Evolutionary conservation across 2,888 invertebrate genomes (phyloP).

Genomic region (Elmis aenea): DNA sequence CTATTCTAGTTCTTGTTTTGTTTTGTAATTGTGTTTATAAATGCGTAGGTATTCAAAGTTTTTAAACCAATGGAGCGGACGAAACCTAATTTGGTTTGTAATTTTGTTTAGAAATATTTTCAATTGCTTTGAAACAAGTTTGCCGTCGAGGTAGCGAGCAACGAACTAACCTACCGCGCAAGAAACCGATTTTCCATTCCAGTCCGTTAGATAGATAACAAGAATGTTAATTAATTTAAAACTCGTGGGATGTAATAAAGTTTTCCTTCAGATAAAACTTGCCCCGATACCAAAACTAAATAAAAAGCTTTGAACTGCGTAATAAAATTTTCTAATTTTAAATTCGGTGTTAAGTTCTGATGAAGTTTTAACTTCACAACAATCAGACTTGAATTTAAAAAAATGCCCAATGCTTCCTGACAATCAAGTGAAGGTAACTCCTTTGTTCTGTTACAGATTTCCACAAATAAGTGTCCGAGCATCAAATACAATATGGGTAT

Average conservation of each 20-base stretch:
- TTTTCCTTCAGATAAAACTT: constrained; percentile 27
- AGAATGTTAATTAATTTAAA: constrained; percentile 45
- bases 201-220: constrained; percentile 39
- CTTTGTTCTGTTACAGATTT: too few relatives aligned
- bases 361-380: too few relatives aligned
- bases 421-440: too few relatives aligned
- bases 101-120: constrained; percentile 31
- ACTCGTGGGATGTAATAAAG: constrained; percentile 37
- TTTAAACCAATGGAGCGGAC: constrained; percentile 22
- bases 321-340: not conserved
- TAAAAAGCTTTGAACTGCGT: not conserved
- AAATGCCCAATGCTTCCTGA: too few relatives aligned
- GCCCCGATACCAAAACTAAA: not conserved
- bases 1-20: too few relatives aligned
- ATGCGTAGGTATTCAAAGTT: too few relatives aligned
- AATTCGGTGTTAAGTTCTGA: too few relatives aligned
- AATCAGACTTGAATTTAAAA: too few relatives aligned
- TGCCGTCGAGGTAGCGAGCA: constrained; percentile 22
- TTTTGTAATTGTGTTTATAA: too few relatives aligned
- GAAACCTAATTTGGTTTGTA: constrained; percentile 26
- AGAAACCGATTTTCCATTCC: constrained; percentile 38
- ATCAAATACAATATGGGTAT: too few relatives aligned
- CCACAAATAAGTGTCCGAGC: too few relatives aligned
- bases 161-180: constrained; percentile 27
- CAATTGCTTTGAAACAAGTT: constrained; percentile 29